Conservation (phyloP, 2,797 vertebrate genomes). For the Melanotaenia trifasciata region DNA sequence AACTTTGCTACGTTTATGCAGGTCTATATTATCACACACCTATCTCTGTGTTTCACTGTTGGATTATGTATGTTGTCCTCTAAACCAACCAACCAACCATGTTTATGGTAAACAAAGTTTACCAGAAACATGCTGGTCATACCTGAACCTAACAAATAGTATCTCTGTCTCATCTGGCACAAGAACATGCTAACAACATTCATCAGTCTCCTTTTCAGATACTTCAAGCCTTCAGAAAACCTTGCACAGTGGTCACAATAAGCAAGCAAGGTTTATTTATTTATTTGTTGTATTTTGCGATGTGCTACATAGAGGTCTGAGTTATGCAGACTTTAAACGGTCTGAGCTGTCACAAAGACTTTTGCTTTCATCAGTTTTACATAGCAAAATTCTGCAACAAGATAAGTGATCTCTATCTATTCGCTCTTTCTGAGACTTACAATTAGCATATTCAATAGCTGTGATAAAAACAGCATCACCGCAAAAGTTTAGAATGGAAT, state of each 20-base stretch:
- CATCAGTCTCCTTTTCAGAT: not conserved
- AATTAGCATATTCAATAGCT: no score
- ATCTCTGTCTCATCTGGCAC: not conserved
- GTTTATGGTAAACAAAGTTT: not conserved
- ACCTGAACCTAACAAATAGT: not conserved
- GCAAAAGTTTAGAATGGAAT: no score
- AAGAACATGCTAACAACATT: not conserved
- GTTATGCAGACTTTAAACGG: not conserved
- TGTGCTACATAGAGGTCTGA: not conserved
- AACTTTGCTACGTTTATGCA: not conserved
- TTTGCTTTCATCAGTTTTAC: not conserved
- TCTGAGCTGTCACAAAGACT: not conserved
- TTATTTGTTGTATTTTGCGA: not conserved
- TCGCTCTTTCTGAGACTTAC: no score
- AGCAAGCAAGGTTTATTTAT: not conserved
- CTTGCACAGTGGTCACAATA: not conserved
- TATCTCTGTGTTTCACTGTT: conserved; percentile 1
- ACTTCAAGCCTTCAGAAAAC: not conserved
- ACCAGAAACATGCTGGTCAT: not conserved
- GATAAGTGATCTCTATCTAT: no score
- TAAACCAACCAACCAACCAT: not conserved
- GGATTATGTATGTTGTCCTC: not conserved
- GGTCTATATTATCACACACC: not conserved
- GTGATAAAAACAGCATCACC: no score
- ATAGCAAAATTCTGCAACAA: not conserved